Evolutionary conservation across 2,797 vertebrate genomes (phyloP), one percentile per base, ranked within the genome.

Genomic region (Oophaga sylvatica): DNA sequence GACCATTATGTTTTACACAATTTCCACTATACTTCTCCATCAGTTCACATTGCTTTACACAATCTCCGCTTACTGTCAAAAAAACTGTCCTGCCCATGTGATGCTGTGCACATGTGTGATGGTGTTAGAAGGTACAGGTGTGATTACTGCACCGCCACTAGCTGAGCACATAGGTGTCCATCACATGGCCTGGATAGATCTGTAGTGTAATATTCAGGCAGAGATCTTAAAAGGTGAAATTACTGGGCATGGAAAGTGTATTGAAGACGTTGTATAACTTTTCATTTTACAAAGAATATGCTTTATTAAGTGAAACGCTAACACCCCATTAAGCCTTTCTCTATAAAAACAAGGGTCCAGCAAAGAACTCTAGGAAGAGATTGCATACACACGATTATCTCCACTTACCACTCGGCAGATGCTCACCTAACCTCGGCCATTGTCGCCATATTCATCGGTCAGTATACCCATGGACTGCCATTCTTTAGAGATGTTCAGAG

Each of bases 331-430:
- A 48, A 75, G 17, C 35, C 16, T 41, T 9, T 41, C 31, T 41
- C 17, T 31, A 16, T 5, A 13, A 29, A 31, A 19, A 12, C 20
- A 45, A 26, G 31, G 29, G 15, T 70, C 67, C 67, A 70, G 13
- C 16, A 17, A 26, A 70, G 16, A 68, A 81, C 11, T 16, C 2
- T n/a, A 48, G 41, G 20, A 60, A 12, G 48, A 81, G 68, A 75
- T 84, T 75, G 70, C 82, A 84, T 75, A 84, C 35, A 48, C 17
- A 59, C 15, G 68, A 73, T 73, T 83, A 71, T 83, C 26, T 71
- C 67, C 8, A 57, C 22, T 15, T 13, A 8, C 26, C 35, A 12
- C 9, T 53, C 19, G 20, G 59, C 65, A 19, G 26, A 57, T 57
- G 56, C 22, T 63, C 56, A 22, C 81, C 67, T n/a, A 26, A 80